These are phyloP conservation scores for Accipiter virgatus DNA, from an alignment of 2,113 vertebrate species.

Conservation along the genomic window DNA sequence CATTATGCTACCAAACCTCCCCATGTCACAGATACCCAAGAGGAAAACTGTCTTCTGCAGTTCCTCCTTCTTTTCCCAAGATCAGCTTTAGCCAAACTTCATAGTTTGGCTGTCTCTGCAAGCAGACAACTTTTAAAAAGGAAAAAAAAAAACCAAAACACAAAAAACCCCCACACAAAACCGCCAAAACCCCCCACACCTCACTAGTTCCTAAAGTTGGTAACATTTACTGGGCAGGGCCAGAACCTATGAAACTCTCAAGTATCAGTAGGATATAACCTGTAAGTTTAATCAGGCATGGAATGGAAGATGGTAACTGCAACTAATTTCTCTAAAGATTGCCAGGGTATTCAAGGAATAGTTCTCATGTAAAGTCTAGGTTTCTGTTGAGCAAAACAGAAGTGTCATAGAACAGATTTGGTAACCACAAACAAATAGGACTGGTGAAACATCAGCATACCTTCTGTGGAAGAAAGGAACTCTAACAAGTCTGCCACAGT, in stretches of 20 bases:
- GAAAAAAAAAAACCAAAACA: neutral
- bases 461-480: neutral
- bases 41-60: neutral
- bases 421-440: neutral
- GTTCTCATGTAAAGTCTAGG: neutral
- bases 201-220: neutral
- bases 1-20: neutral
- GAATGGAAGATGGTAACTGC: neutral
- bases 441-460: neutral
- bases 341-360: neutral
- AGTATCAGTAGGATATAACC: neutral
- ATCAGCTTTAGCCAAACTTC: neutral
- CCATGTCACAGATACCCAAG: neutral
- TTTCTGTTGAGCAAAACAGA: neutral
- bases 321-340: neutral
- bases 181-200: no score
- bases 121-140: neutral
- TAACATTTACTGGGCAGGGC: neutral
- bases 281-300: neutral
- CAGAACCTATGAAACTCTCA: neutral
- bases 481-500: neutral
- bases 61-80: neutral
- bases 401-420: neutral
- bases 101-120: neutral
- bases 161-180: no score